Evolutionary conservation across 2,113 vertebrate genomes (phyloP), one percentile per base, ranked within the genome.

Genomic region (Baryphthengus martii): DNA sequence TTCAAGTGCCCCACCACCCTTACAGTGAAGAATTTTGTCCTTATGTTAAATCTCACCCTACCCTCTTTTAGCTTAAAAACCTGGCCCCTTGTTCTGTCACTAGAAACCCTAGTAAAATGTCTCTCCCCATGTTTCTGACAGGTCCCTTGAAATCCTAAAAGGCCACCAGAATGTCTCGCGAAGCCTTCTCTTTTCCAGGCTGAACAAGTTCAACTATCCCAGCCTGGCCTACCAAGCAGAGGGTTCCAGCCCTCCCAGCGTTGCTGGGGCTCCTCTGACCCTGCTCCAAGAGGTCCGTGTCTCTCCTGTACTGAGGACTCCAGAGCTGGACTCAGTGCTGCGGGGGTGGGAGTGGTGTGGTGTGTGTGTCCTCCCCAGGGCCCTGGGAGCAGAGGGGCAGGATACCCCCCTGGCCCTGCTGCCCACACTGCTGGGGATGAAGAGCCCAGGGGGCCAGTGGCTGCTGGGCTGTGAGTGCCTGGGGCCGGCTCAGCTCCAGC

Each of bases 41-140:
- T 49, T 2, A n/a, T 10, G 40, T 5, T 35, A 42, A 16, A 15
- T 33, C 45, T 63, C 15, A 55, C 5, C 7, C 31, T 26, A 2
- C 21, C 4, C 20, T 49, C 13, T 21, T 16, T 13, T 13, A 47
- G 15, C 12, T 37, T 58, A 10, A 66, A 63, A 3, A 49, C 24
- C 4, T 28, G 16, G 3, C 4, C 13, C 29, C 3, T 65, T 1
- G 0, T 20, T 26, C 55, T 78, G 7, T 6, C 55, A 9, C 18
- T 15, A 1, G 23, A 37, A 1, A 0, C 9, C 47, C 11, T 53
- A 2, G 3, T 17, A 19, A n/a, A 23, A 4, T 17, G 33, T 25
- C 17, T 17, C 4, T 62, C 49, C 8, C 26, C 63, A 45, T 14
- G n/a, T n/a, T n/a, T n/a, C n/a, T n/a, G n/a, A n/a, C n/a, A n/a